A percentile compares a stretch with the other conserved stretches of the same genome.
These are phyloP conservation scores for Baccha elongata DNA, from an alignment of 2,888 invertebrate genomes.

Conservation along the genomic window DNA sequence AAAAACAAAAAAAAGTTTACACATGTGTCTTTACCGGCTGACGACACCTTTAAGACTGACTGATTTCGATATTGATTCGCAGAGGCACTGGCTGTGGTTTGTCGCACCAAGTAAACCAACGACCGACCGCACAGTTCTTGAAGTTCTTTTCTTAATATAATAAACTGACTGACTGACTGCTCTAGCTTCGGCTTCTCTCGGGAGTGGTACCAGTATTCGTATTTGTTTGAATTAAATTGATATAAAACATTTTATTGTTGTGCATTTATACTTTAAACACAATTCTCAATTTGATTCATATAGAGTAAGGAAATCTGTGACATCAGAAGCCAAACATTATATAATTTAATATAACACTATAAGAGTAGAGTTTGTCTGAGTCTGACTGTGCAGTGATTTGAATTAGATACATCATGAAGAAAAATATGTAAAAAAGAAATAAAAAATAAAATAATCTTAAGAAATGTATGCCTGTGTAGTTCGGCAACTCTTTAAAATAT, in stretches of 20 bases:
- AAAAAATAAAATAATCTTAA: conserved; percentile 6
- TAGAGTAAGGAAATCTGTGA: conserved; percentile 36
- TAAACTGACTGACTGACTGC: conserved; percentile 5
- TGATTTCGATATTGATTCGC: conserved; percentile 54
- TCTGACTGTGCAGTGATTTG: conserved; percentile 10
- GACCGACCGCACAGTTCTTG: conserved; percentile 42
- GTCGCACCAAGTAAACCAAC: conserved; percentile 23
- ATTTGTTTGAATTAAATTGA: conserved; percentile 51
- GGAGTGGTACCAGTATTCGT: conserved; percentile 2
- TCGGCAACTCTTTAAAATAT: conserved; percentile 4
- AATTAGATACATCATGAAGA: not conserved
- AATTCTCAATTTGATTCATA: conserved; percentile 29
- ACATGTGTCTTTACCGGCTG: conserved; percentile 46
- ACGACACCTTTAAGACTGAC: conserved; percentile 65
- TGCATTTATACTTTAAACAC: conserved; percentile 9
- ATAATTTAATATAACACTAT: conserved; percentile 14
- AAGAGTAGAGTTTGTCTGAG: not conserved
- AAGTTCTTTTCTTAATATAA: conserved; percentile 37
- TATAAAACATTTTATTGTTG: conserved; percentile 16
- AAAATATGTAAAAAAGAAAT: not conserved
- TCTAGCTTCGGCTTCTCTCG: conserved; percentile 22
- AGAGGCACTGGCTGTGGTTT: conserved; percentile 9
- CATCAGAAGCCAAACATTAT: conserved; percentile 29
- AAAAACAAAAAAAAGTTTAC: conserved; percentile 11
- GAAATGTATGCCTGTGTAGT: not conserved